A percentile compares a stretch with the other conserved stretches of the same genome.
Conservation (phyloP, 1,140 invertebrate species). For the Drosophila athabasca region DNA sequence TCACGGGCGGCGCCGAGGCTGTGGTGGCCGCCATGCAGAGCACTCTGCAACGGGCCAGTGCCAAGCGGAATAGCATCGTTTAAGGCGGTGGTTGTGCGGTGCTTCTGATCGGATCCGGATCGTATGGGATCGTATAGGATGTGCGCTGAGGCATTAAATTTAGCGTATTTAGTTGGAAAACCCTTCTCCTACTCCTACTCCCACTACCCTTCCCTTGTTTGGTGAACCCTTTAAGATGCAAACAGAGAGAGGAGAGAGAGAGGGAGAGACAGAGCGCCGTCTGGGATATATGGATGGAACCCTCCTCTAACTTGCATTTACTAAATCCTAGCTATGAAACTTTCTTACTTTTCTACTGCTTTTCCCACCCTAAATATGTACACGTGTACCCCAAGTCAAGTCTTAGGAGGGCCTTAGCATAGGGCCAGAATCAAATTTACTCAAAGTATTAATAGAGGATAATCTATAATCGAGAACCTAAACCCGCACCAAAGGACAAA, state of each 20-base stretch:
- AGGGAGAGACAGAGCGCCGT: background rate
- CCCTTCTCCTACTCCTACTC: too few species aligned
- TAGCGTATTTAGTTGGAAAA: slow-evolving; percentile 28
- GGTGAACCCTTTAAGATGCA: background rate
- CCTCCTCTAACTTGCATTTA: slow-evolving; percentile 64
- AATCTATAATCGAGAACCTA: background rate
- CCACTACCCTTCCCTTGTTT: too few species aligned
- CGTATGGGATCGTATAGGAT: too few species aligned
- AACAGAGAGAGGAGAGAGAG: background rate
- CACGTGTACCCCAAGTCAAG: background rate
- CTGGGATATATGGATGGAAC: slow-evolving; percentile 8
- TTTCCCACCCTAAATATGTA: background rate
- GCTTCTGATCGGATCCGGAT: slow-evolving; percentile 6
- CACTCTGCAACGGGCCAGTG: slow-evolving; percentile 61
- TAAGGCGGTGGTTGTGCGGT: slow-evolving; percentile 17
- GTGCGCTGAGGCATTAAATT: slow-evolving; percentile 6
- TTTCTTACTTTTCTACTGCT: slow-evolving; percentile 73
- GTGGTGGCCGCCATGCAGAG: slow-evolving; percentile 79
- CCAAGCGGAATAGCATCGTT: slow-evolving; percentile 79
- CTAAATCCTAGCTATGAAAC: slow-evolving; percentile 3
- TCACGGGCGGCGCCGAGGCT: slow-evolving; percentile 75
- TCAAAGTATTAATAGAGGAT: slow-evolving; percentile 31
- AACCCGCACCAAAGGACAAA: slow-evolving; percentile 69
- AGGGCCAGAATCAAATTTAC: background rate
- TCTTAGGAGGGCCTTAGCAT: background rate